phyloP scores from a whole-genome alignment of 2,113 vertebrate species.

The Tachysurus fulvidraco region DNA sequence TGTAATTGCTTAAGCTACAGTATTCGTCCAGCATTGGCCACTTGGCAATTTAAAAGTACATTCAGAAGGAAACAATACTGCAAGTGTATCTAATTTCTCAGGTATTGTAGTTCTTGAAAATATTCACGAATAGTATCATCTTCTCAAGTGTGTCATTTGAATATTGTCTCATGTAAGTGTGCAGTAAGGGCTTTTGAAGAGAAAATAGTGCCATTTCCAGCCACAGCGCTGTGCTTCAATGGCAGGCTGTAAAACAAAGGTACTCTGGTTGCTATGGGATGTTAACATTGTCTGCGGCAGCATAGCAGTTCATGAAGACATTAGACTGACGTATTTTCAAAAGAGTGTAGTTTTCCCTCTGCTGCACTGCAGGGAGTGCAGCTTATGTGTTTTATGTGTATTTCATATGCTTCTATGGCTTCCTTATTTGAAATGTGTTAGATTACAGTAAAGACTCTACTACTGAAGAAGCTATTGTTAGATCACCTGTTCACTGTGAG shows the following conservation, averaged over 20 bases:
- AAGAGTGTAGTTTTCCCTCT: constrained; percentile 8
- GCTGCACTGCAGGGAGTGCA: constrained; percentile 18
- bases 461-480: neutral
- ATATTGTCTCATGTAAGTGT: constrained; percentile 40
- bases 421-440: constrained; percentile 21
- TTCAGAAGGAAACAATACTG: constrained; percentile 21
- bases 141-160: constrained; percentile 32
- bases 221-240: constrained; percentile 41
- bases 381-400: constrained; percentile 44
- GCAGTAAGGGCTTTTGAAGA: constrained; percentile 34
- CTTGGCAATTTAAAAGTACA: constrained; percentile 34
- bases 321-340: constrained; percentile 52
- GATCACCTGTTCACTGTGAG: constrained; percentile 14
- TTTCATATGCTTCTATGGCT: constrained; percentile 32
- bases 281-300: constrained; percentile 53
- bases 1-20: constrained; percentile 21
- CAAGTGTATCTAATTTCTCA: constrained; percentile 39
- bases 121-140: constrained; percentile 36
- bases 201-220: constrained; percentile 18
- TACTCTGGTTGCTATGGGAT: constrained; percentile 57
- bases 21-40: constrained; percentile 9
- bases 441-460: neutral
- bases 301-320: constrained; percentile 51
- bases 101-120: constrained; percentile 27
- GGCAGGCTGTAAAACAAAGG: constrained; percentile 52